Evolutionary conservation across 1,140 invertebrate species (phyloP), one percentile per base, ranked within the genome.

Genomic region (Eulimnadia texana): DNA sequence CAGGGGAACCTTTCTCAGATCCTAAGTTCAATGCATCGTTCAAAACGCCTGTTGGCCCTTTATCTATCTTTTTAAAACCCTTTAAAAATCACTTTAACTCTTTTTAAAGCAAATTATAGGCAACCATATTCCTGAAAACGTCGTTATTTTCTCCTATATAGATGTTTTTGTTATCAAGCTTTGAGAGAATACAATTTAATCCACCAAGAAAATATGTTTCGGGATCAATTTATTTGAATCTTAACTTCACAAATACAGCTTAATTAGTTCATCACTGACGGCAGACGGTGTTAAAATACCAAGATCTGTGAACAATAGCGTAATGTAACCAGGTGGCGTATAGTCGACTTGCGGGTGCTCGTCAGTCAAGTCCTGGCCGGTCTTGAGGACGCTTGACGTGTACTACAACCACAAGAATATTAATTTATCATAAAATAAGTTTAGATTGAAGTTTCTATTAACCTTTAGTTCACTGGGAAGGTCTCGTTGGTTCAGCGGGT

Each of bases 231-330:
- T n/a, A n/a, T n/a, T n/a, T n/a, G n/a, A n/a, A n/a, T n/a, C n/a
- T n/a, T n/a, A n/a, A n/a, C n/a, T n/a, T 74, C 67, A 96, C 68
- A 92, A 82, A 76, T 98, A 98, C 50, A 98, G 75, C 76, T 96
- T 94, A 62, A 98, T 93, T 3, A 98, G 79, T 79, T 97, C 92
- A 70, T 98, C 94, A 74, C 92, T 94, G 13, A 98, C 91, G 64
- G 93, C 93, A 1, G 92, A 93, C 1, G 96, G 90, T 3, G 93
- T 95, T 16, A 98, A 74, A 64, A 95, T 90, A 13, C 95, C 96
- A 29, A 98, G 73, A 76, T 99, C 95, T 0, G 93, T 98, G 69
- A 98, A 91, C 9, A 99, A 75, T 13, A 98, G 73, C 0, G 86
- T 93, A 10, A 99, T 92, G 67, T 89, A 96, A 2, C 83, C 78